A percentile compares a stretch with the other conserved stretches of the same genome.
phyloP scores from a whole-genome alignment of 2,888 invertebrate species.

The Prosapia bicincta region DNA sequence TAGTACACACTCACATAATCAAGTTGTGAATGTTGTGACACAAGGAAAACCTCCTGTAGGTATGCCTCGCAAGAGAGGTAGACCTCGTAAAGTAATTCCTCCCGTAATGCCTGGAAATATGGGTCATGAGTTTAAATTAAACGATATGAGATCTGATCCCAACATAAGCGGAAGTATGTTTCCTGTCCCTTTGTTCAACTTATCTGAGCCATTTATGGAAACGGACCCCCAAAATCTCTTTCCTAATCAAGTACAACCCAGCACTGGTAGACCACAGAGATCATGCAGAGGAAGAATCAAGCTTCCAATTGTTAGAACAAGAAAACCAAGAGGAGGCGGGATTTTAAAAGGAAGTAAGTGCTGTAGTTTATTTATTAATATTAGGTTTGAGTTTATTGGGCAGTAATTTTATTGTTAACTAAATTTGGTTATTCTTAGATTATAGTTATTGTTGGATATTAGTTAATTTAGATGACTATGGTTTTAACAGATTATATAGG shows the following conservation, averaged over 20 bases:
- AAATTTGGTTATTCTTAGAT: no score
- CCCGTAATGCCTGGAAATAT: neutral
- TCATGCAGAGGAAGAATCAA: constrained; percentile 35
- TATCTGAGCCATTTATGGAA: constrained; percentile 20
- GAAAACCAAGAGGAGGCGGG: constrained; percentile 33
- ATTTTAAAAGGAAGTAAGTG: constrained; percentile 17
- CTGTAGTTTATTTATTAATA: no score
- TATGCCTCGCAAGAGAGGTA: constrained; percentile 9
- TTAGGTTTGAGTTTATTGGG: no score
- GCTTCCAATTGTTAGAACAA: constrained; percentile 34
- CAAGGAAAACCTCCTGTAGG: constrained; percentile 2
- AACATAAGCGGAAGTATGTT: neutral
- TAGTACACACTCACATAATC: neutral
- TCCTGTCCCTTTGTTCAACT: constrained; percentile 27
- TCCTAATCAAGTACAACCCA: constrained; percentile 24
- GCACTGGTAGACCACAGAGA: constrained; percentile 29
- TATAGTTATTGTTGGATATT: no score
- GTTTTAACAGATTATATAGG: no score
- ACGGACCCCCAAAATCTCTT: constrained; percentile 17
- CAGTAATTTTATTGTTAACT: no score
- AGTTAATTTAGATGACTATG: no score
- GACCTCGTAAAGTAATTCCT: constrained; percentile 25
- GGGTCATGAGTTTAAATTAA: neutral
- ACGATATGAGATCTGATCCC: neutral
- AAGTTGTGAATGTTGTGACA: constrained; percentile 3